Base-by-base conservation (phyloP, 2,888 invertebrate species). In the Ceramica pisi region DNA sequence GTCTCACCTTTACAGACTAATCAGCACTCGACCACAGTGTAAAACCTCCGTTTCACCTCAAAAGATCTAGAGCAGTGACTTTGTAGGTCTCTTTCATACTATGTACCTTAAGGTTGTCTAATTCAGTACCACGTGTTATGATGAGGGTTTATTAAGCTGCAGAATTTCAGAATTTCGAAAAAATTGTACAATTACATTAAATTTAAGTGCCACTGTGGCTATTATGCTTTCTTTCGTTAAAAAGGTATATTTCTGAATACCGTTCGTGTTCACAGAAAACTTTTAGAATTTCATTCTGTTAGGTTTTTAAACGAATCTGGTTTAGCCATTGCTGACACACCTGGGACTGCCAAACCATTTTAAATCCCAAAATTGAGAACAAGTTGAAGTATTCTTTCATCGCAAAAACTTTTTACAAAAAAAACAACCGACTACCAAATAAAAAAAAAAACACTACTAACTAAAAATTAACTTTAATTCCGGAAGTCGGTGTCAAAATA, bases 151-250 rank as follows among this genome's bases (percentile, higher is more conserved):
- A 87, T 88, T 90, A 85, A 70, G 63, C 78, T 85, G 79, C 84
- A 83, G 82, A 84, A 88, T 83, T 88, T 84, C 76, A 67, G 82
- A 83, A 76, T 83, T 87, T 84, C 79, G 78, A 87, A 82, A 86
- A 82, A 90, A 88, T 83, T 86, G 86, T 86, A 87, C 89, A 88
- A 89, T 88, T 86, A 87, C 89, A 88, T 89, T 88, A 84, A 88
- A 88, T 88, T 86, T 82, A 76, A 85, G 84, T 80, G 82, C 84
- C 89, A 84, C n/a, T 78, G 81, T 84, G 84, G 74, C 72, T 75
- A 84, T 86, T 86, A 87, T 86, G 83, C 79, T 82, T 87, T 82
- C 64, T 80, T 85, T 86, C 82, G 81, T 87, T 87, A 85, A 80
- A 86, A 83, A 81, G 50, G 59, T 51, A 63, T 79, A 75, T 71